These are phyloP conservation scores for Paralichthys olivaceus DNA, from an alignment of 2,113 vertebrate genomes.

Conservation along the genomic window DNA sequence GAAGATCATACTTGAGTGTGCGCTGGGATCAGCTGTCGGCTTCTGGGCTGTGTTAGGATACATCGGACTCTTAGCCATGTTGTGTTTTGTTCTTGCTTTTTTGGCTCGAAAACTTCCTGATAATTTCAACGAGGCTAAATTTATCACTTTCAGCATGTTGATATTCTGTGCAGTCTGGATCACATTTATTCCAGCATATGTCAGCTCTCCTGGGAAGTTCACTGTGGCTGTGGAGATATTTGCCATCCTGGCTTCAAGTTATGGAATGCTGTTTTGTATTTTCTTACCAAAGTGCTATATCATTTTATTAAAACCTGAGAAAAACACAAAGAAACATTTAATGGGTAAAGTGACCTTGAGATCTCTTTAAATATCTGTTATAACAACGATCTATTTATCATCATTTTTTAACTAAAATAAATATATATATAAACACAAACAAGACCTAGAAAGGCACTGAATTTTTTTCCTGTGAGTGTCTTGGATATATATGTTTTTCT, in stretches of 20 bases:
- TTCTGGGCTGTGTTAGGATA: conserved; percentile 83
- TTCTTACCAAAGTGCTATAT: conserved; percentile 83
- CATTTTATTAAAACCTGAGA: conserved; percentile 80
- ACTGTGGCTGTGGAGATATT: conserved; percentile 83
- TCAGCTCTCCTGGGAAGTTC: conserved; percentile 82
- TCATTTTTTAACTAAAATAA: neutral
- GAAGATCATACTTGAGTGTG: conserved; percentile 79
- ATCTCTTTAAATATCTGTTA: conserved; percentile 32
- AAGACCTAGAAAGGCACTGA: too few species aligned
- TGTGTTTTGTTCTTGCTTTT: conserved; percentile 80
- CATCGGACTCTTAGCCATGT: conserved; percentile 74
- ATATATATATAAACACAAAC: too few species aligned
- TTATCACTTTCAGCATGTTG: conserved; percentile 82
- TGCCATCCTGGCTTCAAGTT: conserved; percentile 83
- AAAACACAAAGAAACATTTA: conserved; percentile 80
- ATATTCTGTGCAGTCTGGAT: conserved; percentile 83
- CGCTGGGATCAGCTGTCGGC: conserved; percentile 73
- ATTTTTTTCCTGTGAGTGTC: too few species aligned
- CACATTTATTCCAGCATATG: conserved; percentile 82
- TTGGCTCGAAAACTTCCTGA: conserved; percentile 78
- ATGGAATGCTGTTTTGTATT: conserved; percentile 80
- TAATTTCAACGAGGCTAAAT: conserved; percentile 81
- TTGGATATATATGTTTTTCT: too few species aligned
- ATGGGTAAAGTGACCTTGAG: conserved; percentile 69
- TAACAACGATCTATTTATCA: neutral